phyloP scores from a whole-genome alignment of 37 sponge, comb jelly and placozoan species.

The Halichondria panicea region DNA sequence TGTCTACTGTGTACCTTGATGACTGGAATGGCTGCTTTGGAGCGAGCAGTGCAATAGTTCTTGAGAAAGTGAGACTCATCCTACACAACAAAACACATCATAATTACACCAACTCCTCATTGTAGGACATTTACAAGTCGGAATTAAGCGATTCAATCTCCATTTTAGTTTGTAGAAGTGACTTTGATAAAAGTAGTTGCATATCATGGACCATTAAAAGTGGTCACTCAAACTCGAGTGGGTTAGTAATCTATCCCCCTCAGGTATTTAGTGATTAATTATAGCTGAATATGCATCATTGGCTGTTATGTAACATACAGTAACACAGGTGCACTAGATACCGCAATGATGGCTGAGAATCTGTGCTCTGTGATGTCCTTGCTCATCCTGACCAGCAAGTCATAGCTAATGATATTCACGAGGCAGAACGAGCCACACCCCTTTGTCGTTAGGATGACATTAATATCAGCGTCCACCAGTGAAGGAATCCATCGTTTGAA shows the following conservation, averaged over 20 bases:
- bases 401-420: constrained; percentile 81
- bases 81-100: constrained; percentile 31
- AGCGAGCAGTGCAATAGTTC: constrained; percentile 76
- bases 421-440: neutral
- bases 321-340: constrained; percentile 27
- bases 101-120: neutral
- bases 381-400: constrained; percentile 49
- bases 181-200: neutral
- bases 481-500: constrained; percentile 79
- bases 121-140: too few species aligned
- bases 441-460: constrained; percentile 48
- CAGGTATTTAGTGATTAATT: too few species aligned
- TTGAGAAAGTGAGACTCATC: constrained; percentile 97
- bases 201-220: too few species aligned
- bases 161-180: too few species aligned
- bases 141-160: neutral
- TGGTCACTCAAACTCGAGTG: too few species aligned
- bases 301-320: too few species aligned
- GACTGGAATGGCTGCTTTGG: constrained; percentile 68
- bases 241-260: too few species aligned
- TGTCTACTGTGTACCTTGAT: constrained; percentile 56
- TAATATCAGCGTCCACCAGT: constrained; percentile 57
- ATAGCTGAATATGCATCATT: too few species aligned
- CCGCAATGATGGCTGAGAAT: constrained; percentile 69
- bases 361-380: constrained; percentile 21